Base-by-base conservation (phyloP, 2,797 vertebrate species). In the Poecilia gillii region DNA sequence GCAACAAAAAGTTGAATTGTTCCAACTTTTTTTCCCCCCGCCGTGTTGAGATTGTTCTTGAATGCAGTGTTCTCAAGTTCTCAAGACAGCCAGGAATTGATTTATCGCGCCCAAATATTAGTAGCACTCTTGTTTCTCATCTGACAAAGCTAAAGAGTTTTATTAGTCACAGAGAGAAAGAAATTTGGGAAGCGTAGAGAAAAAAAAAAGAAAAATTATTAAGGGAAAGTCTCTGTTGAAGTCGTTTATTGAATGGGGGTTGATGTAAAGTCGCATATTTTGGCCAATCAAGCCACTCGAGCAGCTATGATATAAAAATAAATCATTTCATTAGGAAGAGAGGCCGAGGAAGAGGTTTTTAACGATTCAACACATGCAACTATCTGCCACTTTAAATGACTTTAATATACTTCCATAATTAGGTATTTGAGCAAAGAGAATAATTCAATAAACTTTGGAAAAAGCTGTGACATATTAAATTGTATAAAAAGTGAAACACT, bases 1-100 rank as follows among this genome's bases (percentile, higher is more conserved):
- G 28, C 28, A 43, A 68, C 33, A 47, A 73, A 46, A 81, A 86
- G 86, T 14, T 72, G 8, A 83, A 80, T 86, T 78, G 80, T 82
- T 72, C 20, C 0, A 1, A 1, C 12, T 39, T 66, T 39, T 66
- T 71, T 7, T 0, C 6, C 16, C 6, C 13, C 46, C 49, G 5
- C 25, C 46, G 11, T 43, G 25, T 6, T 4, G 72, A 3, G 39
- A 6, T 20, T 5, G 14, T 20, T 78, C 25, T 76, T 31, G 1
- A 36, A 49, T 13, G 33, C 45, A 46, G 23, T 39, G 46, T 77
- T 74, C 76, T 62, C 13, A n/a, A 76, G n/a, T 77, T 74, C 76
- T 62, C 13, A n/a, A 76, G n/a, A 28, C 78, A 77, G 73, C 18
- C 43, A 31, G 11, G 11, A 43, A 41, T 68, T 13, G 18, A 41